Conservation (phyloP, 2,113 vertebrate species). For the Heterochromis multidens region DNA sequence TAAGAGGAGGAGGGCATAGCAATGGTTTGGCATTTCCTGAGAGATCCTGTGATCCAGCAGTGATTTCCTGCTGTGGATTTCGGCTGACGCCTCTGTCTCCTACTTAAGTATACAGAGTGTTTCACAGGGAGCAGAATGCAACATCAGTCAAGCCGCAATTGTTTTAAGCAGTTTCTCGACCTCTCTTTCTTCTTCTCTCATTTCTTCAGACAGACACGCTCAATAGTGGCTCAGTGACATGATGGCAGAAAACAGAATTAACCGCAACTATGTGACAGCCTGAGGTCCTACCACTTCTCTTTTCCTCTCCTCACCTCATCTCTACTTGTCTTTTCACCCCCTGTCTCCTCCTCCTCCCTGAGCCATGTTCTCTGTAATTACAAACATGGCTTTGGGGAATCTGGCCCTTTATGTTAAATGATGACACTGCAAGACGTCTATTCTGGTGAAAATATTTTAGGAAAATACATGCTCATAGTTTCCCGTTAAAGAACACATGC, state of each 20-base stretch:
- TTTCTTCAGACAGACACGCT: background rate
- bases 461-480: background rate
- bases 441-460: constrained; percentile 19
- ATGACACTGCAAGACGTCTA: constrained; percentile 38
- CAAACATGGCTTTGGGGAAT: constrained; percentile 52
- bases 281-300: background rate
- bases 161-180: background rate
- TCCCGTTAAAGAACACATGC: background rate
- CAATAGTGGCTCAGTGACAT: constrained; percentile 8
- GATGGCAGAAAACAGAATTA: constrained; percentile 31
- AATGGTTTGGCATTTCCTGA: constrained; percentile 41
- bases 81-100: background rate
- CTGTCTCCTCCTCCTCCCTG: background rate
- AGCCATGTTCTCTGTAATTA: constrained; percentile 56
- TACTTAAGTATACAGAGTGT: background rate
- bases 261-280: constrained; percentile 22
- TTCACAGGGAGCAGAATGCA: constrained; percentile 10
- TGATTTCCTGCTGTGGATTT: constrained; percentile 43
- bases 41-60: constrained; percentile 47
- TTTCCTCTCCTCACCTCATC: background rate
- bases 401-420: constrained; percentile 30
- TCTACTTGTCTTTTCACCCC: background rate
- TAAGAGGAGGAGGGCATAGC: constrained; percentile 53
- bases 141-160: background rate
- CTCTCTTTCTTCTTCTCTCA: background rate